These are phyloP conservation scores for Emmelina monodactyla DNA, from an alignment of 2,888 invertebrate species.

Conservation along the genomic window DNA sequence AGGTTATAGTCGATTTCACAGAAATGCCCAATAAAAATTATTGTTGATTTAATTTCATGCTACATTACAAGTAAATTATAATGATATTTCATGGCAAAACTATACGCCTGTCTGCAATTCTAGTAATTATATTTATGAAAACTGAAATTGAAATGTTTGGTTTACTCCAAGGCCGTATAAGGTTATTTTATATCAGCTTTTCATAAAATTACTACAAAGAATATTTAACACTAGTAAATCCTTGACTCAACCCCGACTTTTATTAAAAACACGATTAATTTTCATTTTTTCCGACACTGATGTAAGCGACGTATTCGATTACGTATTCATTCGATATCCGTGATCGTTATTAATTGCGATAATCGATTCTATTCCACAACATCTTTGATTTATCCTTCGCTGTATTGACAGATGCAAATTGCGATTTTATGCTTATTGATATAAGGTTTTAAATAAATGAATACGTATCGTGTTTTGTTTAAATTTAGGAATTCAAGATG, in stretches of 20 bases:
- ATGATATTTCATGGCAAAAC: conserved; percentile 1
- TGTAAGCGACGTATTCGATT: not conserved
- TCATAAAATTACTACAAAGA: too few species aligned
- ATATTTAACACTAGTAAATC: too few species aligned
- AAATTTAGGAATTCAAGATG: not conserved
- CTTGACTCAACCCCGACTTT: too few species aligned
- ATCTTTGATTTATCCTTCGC: conserved; percentile 30
- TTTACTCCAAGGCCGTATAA: too few species aligned
- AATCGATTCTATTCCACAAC: conserved; percentile 36
- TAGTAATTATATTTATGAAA: not conserved
- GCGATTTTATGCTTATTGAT: conserved; percentile 15
- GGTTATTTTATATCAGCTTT: too few species aligned
- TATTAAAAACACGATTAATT: too few species aligned
- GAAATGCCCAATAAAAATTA: conserved; percentile 1
- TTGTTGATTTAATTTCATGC: conserved; percentile 1
- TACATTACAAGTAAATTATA: not conserved
- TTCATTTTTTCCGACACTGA: not conserved
- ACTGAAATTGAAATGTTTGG: too few species aligned
- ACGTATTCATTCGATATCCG: conserved; percentile 10
- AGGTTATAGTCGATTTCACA: conserved; percentile 1
- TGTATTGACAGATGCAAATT: conserved; percentile 16
- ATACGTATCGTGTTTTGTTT: not conserved
- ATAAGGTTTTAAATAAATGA: conserved; percentile 11
- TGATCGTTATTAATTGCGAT: conserved; percentile 23
- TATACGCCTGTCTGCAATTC: not conserved